A percentile compares a stretch with the other conserved stretches of the same genome.
Evolutionary conservation across 2,113 vertebrate genomes (phyloP).

Genomic region (Melanostigma gelatinosum): DNA sequence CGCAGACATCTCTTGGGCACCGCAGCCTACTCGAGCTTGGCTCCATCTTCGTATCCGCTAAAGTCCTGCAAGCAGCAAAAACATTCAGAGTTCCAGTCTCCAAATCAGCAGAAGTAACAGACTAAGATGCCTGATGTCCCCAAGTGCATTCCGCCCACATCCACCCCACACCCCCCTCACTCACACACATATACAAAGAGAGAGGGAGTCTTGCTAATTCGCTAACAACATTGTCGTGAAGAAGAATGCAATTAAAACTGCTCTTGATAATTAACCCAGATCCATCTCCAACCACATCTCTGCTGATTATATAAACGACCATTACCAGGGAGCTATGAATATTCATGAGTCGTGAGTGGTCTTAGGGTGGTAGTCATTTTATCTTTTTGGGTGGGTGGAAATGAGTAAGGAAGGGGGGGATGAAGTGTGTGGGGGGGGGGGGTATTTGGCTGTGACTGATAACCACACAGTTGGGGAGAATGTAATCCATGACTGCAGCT

Average conservation of each 20-base stretch:
- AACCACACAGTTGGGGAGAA: constrained; percentile 48
- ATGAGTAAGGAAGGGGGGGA: constrained; percentile 13
- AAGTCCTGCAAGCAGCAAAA: constrained; percentile 58
- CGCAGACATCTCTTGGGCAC: constrained; percentile 52
- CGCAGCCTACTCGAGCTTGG: constrained; percentile 38
- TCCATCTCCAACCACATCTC: constrained; percentile 74
- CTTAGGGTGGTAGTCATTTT: constrained; percentile 67
- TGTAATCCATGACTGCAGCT: constrained; percentile 62
- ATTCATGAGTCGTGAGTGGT: constrained; percentile 72
- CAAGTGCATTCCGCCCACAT: constrained; percentile 30
- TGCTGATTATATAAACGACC: constrained; percentile 76
- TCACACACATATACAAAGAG: constrained; percentile 22
- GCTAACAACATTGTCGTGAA: constrained; percentile 68
- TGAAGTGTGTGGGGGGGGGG: background rate
- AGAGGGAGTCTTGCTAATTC: constrained; percentile 62
- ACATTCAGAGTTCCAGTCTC: constrained; percentile 30
- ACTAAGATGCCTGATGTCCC: constrained; percentile 40
- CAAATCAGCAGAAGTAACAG: constrained; percentile 46
- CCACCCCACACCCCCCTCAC: background rate
- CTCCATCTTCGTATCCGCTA: constrained; percentile 59
- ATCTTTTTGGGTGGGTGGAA: constrained; percentile 66
- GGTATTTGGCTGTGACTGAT: constrained; percentile 57
- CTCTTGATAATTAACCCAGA: constrained; percentile 80
- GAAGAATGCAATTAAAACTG: constrained; percentile 80
- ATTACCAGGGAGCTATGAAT: constrained; percentile 73